Conservation (phyloP, 2,888 invertebrate species). For the Pherbina coryleti region DNA sequence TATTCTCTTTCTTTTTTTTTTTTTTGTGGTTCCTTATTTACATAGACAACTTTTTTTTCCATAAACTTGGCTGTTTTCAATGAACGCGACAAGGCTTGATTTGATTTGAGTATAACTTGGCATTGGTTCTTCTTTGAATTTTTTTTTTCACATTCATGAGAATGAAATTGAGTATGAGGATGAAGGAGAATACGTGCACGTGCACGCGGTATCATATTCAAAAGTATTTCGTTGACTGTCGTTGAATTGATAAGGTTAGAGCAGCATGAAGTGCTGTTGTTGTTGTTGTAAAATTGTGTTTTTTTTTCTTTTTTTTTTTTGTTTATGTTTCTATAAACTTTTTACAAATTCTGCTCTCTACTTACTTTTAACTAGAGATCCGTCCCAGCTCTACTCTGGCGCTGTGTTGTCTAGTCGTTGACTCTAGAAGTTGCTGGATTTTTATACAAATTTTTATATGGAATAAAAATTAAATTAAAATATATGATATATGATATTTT, state of each 20-base stretch:
- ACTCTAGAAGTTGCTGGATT: too few species aligned
- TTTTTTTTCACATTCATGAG: background rate
- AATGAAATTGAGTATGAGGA: background rate
- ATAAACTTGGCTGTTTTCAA: background rate
- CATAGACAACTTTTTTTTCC: background rate
- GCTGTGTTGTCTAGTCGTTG: too few species aligned
- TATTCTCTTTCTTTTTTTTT: background rate
- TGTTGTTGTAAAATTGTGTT: too few species aligned
- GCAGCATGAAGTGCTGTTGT: too few species aligned
- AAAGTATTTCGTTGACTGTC: background rate
- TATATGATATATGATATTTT: too few species aligned
- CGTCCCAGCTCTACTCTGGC: too few species aligned
- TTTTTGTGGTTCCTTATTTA: background rate
- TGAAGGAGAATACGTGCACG: background rate
- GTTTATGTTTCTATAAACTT: too few species aligned
- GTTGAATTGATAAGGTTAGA: constrained; percentile 5
- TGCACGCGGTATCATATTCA: background rate
- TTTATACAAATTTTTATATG: too few species aligned
- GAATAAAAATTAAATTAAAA: too few species aligned
- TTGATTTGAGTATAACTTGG: constrained; percentile 7
- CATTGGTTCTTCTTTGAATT: background rate
- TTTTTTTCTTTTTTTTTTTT: too few species aligned
- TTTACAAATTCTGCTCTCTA: too few species aligned
- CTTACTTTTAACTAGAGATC: too few species aligned
- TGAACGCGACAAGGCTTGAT: constrained; percentile 1